Evolutionary conservation across 2,113 vertebrate genomes (phyloP), one percentile per base, ranked within the genome.

Genomic region (Oncorhynchus clarkii): DNA sequence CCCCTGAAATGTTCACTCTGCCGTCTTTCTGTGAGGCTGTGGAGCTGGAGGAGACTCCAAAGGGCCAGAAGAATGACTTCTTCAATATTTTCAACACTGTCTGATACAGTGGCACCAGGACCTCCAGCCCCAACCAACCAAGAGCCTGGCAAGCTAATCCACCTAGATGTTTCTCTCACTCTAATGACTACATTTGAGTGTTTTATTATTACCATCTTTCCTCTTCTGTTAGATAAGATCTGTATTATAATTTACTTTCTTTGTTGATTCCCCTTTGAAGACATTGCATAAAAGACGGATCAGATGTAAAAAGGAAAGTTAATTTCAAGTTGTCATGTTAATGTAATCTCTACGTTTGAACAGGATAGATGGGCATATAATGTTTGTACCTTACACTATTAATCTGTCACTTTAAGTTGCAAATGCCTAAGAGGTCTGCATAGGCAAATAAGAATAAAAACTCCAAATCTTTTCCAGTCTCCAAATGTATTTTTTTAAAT

Each of bases 371-470:
- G 18, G 18, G 16, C 8, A 27, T 34, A 39, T 68, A 16, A 34
- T 9, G 16, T 68, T 68, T 45, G 31, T 34, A 34, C 29, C 16
- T 34, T 34, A 68, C 27, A 68, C 16, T 34, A 20, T 45, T n/a
- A 34, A 16, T 68, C 67, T 68, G 67, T 31, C 7, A 39, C 4
- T 34, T 20, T 29, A 68, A 31, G 7, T 31, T 18, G 31, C 27
- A 20, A 31, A 68, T 2, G 67, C 67, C 1, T 39, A 45, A 16
- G 29, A 68, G 16, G 31, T 68, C 67, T 68, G 31, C 16, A 68
- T 68, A 18, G 18, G 67, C 67, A 68, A 68, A 39, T n/a, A 29
- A 68, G 18, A 68, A 68, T 68, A 68, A 39, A 68, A 39, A 62
- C n/a, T 62, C 59, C 1, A 62, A 13, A 62, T 22, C 59, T 22